phyloP scores from a whole-genome alignment of 2,113 vertebrate species.

The Pseudonaja textilis region DNA sequence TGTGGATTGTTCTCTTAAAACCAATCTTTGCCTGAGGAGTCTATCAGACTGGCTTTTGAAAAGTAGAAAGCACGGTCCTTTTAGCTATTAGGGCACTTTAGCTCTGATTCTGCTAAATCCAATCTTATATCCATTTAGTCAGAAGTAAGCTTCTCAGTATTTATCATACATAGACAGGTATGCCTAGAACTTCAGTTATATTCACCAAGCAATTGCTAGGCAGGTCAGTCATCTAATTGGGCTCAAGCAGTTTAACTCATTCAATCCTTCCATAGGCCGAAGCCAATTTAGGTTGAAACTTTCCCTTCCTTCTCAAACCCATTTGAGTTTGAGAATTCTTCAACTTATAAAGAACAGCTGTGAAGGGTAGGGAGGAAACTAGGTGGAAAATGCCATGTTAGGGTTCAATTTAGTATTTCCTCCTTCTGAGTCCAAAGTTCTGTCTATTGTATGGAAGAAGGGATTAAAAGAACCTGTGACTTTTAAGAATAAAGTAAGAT shows the following conservation, averaged over 20 bases:
- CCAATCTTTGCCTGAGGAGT: not conserved
- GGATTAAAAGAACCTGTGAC: not conserved
- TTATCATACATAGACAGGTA: not conserved
- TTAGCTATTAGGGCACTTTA: not conserved
- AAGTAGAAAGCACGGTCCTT: not conserved
- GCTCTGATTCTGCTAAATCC: not conserved
- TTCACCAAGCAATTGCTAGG: too few species aligned
- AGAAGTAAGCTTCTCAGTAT: not conserved
- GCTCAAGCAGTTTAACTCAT: not conserved
- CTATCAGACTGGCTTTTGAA: not conserved
- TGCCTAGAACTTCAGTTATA: not conserved
- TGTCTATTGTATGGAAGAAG: not conserved
- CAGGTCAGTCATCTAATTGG: not conserved
- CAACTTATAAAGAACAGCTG: not conserved
- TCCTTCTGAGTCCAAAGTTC: not conserved
- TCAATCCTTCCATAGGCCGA: not conserved
- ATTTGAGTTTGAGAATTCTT: not conserved
- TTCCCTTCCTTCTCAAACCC: not conserved
- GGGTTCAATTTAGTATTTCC: not conserved
- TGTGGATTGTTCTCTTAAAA: not conserved
- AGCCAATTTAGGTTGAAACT: not conserved
- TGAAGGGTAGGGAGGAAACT: not conserved
- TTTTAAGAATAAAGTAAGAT: not conserved
- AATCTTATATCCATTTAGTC: not conserved
- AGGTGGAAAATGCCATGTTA: not conserved